Percentiles rank a stretch among this genome's conserved stretches.
Evolutionary conservation across 1,140 invertebrate species (phyloP).

Genomic region (Episyrphus balteatus): DNA sequence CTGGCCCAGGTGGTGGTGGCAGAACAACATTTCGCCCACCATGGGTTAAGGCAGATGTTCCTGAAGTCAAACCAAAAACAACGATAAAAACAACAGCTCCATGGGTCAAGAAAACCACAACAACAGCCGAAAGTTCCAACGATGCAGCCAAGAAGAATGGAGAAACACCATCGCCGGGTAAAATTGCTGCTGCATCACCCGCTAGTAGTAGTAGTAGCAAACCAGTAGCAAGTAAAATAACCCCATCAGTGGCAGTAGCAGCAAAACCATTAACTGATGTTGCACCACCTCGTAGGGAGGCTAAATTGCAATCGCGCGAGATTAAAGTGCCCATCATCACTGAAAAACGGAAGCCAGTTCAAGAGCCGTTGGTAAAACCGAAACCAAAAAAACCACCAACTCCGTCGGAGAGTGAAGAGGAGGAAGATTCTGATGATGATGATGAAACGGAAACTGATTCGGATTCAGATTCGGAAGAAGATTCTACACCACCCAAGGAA

Average conservation of each 20-base stretch:
- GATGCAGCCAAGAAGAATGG: slow-evolving; percentile 32
- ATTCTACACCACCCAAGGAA: not conserved
- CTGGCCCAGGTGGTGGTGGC: slow-evolving; percentile 36
- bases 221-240: slow-evolving; percentile 3
- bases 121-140: slow-evolving; percentile 3
- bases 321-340: slow-evolving; percentile 8
- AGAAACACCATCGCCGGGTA: slow-evolving; percentile 11
- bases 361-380: not conserved
- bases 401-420: not conserved
- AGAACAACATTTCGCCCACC: slow-evolving; percentile 64
- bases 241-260: slow-evolving; percentile 5
- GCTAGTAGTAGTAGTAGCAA: slow-evolving; percentile 1
- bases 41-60: slow-evolving; percentile 65
- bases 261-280: not conserved
- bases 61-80: slow-evolving; percentile 29
- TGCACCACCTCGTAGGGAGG: not conserved
- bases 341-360: not conserved
- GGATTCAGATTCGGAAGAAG: no score
- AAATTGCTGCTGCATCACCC: not conserved
- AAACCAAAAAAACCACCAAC: slow-evolving; percentile 1
- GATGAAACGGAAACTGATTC: no score
- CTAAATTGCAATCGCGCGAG: slow-evolving; percentile 8
- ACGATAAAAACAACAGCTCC: slow-evolving; percentile 44
- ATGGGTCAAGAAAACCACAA: slow-evolving; percentile 45
- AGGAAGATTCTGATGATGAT: slow-evolving; percentile 7